Base-by-base conservation (phyloP, 2,888 invertebrate genomes). In the Ochlodes sylvanus region DNA sequence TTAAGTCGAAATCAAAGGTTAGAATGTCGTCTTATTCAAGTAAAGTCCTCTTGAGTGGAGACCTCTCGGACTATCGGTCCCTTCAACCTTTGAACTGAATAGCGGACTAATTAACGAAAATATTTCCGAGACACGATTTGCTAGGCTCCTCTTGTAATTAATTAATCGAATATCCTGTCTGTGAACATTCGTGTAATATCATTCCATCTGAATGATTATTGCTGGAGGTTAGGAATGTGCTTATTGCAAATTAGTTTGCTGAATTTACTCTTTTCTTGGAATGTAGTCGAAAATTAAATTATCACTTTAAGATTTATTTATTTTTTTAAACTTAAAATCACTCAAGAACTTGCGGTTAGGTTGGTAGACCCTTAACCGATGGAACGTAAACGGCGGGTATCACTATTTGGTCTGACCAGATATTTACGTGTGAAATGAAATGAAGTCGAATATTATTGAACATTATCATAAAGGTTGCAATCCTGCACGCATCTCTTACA, bases 1-100 rank as follows among this genome's bases (percentile, higher is more conserved):
- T 66, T 66, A 66, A 66, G 58, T 66, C 66, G 54, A 54, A 66
- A 66, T 54, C 66, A 60, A 60, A 60, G 65, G 57, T 57, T 58
- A 50, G 54, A 66, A 54, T 32, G 60, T 66, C 42, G 15, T 17
- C 17, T 54, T 32, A 34, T 54, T 17, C 58, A 19, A 17, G 32
- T 10, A 38, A 60, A 52, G n/a, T n/a, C 38, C 52, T 42, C 58
- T 58, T 21, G 32, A 42, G 41, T 17, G 7, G 19, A 60, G 42
- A 50, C 27, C 27, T 21, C 38, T 65, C 27, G 10, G 21, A 44
- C 27, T 17, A 17, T 41, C 47, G 38, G 38, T 50, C 32, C 57
- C 34, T 27, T 41, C 38, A 21, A 21, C 58, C 15, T 57, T 65
- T 17, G 47, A 65, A 38, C 41, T 52, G 58, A 58, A 65, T n/a